These are phyloP conservation scores for Limonius californicus DNA, from an alignment of 1,140 invertebrate genomes.

Conservation along the genomic window DNA sequence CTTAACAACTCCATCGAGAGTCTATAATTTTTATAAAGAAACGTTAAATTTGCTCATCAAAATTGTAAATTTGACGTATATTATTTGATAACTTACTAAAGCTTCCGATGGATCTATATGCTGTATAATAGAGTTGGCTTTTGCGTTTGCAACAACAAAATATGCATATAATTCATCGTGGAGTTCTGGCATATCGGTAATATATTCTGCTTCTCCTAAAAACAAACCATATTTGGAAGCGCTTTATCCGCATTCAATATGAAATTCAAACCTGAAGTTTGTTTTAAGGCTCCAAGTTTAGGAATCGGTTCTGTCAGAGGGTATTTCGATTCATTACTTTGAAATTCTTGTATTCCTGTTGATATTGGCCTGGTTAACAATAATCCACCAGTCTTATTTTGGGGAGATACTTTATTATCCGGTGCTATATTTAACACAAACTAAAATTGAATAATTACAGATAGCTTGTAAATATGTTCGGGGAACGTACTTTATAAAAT, in stretches of 20 bases:
- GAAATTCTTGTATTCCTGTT: conserved; percentile 66
- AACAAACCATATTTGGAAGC: no score
- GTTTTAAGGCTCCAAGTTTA: conserved; percentile 71
- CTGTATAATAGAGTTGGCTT: conserved; percentile 50
- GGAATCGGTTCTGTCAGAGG: conserved; percentile 73
- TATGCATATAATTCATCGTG: conserved; percentile 59
- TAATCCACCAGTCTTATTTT: conserved; percentile 52
- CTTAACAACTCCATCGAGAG: conserved; percentile 63
- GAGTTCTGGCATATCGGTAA: conserved; percentile 55
- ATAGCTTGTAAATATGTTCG: neutral
- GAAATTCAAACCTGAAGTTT: conserved; percentile 47
- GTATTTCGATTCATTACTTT: conserved; percentile 69
- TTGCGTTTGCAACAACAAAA: conserved; percentile 56
- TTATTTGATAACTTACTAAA: conserved; percentile 55
- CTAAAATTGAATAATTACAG: conserved; percentile 40
- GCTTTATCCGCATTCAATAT: no score
- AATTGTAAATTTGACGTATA: no score
- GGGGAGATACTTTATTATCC: conserved; percentile 44
- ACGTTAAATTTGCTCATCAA: no score
- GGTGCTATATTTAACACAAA: conserved; percentile 52
- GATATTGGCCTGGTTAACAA: conserved; percentile 61
- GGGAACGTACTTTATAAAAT: conserved; percentile 80
- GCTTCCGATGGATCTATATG: conserved; percentile 57
- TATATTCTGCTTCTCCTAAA: conserved; percentile 66
- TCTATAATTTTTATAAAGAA: no score